Percentiles rank a stretch among this genome's conserved stretches.
Conservation (phyloP, 2,113 vertebrate species). For the Nyctibius bracteatus region DNA sequence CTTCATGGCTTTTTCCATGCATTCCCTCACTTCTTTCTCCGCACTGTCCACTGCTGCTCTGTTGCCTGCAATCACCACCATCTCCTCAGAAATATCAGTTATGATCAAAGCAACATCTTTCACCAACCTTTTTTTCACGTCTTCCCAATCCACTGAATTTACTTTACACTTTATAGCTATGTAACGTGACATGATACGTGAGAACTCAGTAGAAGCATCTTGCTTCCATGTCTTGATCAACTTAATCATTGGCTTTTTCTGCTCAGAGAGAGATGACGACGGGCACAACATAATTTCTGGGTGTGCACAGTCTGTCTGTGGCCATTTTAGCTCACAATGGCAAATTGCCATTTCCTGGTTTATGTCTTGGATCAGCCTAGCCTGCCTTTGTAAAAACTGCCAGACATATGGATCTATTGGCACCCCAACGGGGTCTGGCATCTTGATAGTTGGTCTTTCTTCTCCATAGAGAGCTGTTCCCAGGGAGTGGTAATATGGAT, state of each 20-base stretch:
- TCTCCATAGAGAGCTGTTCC: conserved; percentile 81
- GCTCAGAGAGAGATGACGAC: conserved; percentile 41
- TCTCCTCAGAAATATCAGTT: conserved; percentile 46
- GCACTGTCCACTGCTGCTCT: conserved; percentile 64
- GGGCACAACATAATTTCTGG: conserved; percentile 72
- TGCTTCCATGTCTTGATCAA: conserved; percentile 74
- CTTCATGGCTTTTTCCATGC: conserved; percentile 50
- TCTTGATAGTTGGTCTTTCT: conserved; percentile 71
- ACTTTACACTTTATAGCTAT: conserved; percentile 61
- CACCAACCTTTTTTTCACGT: conserved; percentile 34
- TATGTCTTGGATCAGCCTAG: conserved; percentile 56
- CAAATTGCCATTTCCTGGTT: conserved; percentile 60
- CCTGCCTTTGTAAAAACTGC: conserved; percentile 70
- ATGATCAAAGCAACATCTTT: conserved; percentile 60
- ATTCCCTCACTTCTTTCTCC: conserved; percentile 57
- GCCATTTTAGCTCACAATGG: conserved; percentile 76
- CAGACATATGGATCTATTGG: conserved; percentile 69
- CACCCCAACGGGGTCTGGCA: conserved; percentile 73
- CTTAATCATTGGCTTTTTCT: conserved; percentile 44
- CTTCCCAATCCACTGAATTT: conserved; percentile 65
- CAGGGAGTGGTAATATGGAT: conserved; percentile 81
- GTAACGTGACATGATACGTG: conserved; percentile 64
- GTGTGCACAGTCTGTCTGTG: conserved; percentile 1
- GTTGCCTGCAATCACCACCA: conserved; percentile 76
- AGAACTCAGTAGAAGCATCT: conserved; percentile 64